A percentile compares a stretch with the other conserved stretches of the same genome.
Conservation (phyloP, 2,113 vertebrate species). For the Chloropsis cyanopogon region DNA sequence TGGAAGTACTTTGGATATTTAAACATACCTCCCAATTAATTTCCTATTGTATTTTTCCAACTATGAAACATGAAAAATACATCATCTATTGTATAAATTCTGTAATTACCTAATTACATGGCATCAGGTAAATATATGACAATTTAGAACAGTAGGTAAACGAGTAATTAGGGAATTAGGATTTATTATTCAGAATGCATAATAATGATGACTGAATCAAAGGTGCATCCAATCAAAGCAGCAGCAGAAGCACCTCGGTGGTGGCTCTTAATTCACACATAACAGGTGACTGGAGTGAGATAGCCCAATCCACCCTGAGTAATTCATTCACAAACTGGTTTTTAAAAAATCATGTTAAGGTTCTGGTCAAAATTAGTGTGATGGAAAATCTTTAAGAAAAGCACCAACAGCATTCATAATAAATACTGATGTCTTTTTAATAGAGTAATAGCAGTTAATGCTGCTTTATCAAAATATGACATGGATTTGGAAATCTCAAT, state of each 20-base stretch:
- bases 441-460: background rate
- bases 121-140: constrained; percentile 47
- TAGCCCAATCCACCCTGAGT: background rate
- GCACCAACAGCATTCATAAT: background rate
- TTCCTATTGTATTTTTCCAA: background rate
- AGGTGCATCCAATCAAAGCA: constrained; percentile 5
- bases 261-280: background rate
- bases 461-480: background rate
- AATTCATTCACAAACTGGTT: background rate
- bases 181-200: constrained; percentile 63
- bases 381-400: background rate
- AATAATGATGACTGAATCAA: constrained; percentile 17
- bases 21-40: background rate
- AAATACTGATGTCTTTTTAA: background rate
- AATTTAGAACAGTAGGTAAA: constrained; percentile 63
- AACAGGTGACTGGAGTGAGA: background rate
- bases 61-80: constrained; percentile 36
- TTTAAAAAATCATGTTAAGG: background rate
- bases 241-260: background rate
- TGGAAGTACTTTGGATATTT: background rate
- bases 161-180: constrained; percentile 68
- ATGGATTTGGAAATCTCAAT: background rate
- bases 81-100: constrained; percentile 59
- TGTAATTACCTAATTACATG: constrained; percentile 63
- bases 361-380: background rate